Evolutionary conservation across 2,113 vertebrate genomes (phyloP).

Genomic region (Corythaeola cristata): DNA sequence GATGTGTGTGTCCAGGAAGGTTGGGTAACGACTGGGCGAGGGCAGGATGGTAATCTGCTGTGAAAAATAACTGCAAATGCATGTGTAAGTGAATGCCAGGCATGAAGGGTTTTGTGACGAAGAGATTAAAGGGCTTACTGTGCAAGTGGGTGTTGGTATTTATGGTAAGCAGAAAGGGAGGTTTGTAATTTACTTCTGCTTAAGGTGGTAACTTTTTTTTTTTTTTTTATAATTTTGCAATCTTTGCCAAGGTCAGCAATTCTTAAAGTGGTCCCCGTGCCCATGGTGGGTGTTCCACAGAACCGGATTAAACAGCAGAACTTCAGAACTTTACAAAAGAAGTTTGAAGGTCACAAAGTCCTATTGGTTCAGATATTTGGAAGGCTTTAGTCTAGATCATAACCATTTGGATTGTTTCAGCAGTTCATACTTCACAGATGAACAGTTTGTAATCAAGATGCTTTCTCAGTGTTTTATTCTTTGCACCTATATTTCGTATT

Average conservation of each 20-base stretch:
- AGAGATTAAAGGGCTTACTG: conserved; percentile 22
- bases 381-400: neutral
- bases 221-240: neutral
- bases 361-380: conserved; percentile 13
- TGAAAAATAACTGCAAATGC: conserved; percentile 28
- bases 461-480: neutral
- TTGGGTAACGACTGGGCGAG: neutral
- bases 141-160: conserved; percentile 29
- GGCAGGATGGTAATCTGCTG: neutral
- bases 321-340: neutral
- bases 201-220: neutral
- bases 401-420: neutral
- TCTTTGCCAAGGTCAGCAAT: neutral
- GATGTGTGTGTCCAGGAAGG: neutral
- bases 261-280: neutral
- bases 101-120: neutral
- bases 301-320: neutral
- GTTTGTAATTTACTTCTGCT: conserved; percentile 13
- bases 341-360: neutral
- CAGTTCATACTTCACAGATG: neutral
- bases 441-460: neutral
- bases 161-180: neutral
- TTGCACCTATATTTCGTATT: neutral
- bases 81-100: neutral
- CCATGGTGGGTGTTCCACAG: neutral